Base-by-base conservation (phyloP, 2,888 invertebrate genomes). In the Idaea aversata region DNA sequence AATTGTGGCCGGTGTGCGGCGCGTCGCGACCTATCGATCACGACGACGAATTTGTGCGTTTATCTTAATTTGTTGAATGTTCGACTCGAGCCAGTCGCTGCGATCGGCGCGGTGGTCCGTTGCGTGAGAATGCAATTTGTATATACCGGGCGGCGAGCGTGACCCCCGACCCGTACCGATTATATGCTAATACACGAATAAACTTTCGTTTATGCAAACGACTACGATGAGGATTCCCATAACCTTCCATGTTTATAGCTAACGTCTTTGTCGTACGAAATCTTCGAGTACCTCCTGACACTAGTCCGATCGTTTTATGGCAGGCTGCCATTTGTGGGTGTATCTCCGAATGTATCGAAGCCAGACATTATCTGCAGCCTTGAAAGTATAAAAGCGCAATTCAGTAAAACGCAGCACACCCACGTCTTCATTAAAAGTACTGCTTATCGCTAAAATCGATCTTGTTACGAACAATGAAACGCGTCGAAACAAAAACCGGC, bases 381-480 rank as follows among this genome's bases (percentile, higher is more conserved):
- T 70, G 74, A 67, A 70, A 69, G 61, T 63, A 74, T 75, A 76
- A 77, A 78, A 81, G 76, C 74, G 78, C 80, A 70, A 81, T 75
- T 67, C 77, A 76, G 79, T 77, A 78, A 75, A 73, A 72, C 72
- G 70, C 68, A 74, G 82, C 87, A 87, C 91, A 88, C 90, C 90
- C 91, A 90, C 90, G 88, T 88, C 89, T 90, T 90, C 90, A 91
- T 91, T 91, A 91, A 86, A 88, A 87, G 77, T 34, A 34, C 76
- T 74, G 79, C 82, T 87, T 92, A 91, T 91, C 91, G 85, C 69
- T 80, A 86, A 87, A 88, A 90, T 91, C 89, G 86, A 91, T 91
- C 91, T 91, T 87, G 89, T 88, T 88, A 88, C 88, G 86, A 89
- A 91, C 91, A 91, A 90, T 90, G 89, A 87, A 87, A 91, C 87